Base-by-base conservation (phyloP, 2,113 vertebrate genomes). In the Mesitornis unicolor region DNA sequence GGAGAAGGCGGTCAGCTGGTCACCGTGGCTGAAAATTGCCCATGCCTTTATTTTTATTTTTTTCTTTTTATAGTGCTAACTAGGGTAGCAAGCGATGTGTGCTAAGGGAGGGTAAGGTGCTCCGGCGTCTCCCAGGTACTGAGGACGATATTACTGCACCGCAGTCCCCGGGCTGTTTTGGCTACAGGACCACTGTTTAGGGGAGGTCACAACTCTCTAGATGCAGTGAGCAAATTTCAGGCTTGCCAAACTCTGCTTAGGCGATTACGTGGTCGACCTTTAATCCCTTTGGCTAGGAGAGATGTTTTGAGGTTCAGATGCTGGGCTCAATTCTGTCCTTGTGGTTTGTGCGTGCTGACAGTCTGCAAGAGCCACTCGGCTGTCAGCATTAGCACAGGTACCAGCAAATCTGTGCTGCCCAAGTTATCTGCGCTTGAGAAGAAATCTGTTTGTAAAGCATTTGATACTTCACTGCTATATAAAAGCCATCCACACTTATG, bases 201-300 rank as follows among this genome's bases (percentile, higher is more conserved):
- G 12, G 11, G 10, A 7, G 15, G 4, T 56, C 11, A 1, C n/a
- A 14, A 0, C 28, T 24, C 19, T 22, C 3, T 6, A 4, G 9
- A 1, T 11, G 16, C 4, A 4, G 14, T 5, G 43, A 36, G n/a
- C 11, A 13, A 50, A 10, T 22, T 2, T 25, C 1, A 1, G 4
- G 25, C 13, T 43, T 25, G 57, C 18, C 19, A 19, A 4, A 3
- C 10, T 2, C n/a, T 9, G 17, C 35, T 31, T 4, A 2, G 33
- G 8, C 9, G 43, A 0, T 9, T 26, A 16, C 0, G 1, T 4
- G 7, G 10, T 10, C 51, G 18, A 0, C 20, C 11, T 24, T 11
- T 21, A 7, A 16, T 10, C 13, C 9, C 21, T 36, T 21, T 3
- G 33, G 22, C 26, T 13, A 3, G 22, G 22, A 17, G 33, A 31